These are phyloP conservation scores for Lobophora halterata DNA, from an alignment of 2,888 invertebrate species.

Conservation along the genomic window DNA sequence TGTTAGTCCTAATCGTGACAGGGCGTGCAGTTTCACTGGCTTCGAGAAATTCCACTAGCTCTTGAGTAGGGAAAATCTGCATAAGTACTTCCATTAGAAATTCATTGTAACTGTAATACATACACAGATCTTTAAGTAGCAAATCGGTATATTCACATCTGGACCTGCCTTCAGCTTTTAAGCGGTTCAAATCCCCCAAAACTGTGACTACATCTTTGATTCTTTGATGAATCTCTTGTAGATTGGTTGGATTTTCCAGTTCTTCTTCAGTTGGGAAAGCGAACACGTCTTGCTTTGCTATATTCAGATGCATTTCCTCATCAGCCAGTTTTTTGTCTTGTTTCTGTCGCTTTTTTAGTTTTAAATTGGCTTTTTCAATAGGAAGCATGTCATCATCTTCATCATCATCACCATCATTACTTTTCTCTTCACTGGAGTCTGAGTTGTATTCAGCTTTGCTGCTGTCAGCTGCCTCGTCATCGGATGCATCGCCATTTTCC, in stretches of 20 bases:
- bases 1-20: conserved; percentile 97
- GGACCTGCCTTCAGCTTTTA: conserved; percentile 85
- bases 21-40: conserved; percentile 97
- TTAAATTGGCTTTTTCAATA: conserved; percentile 91
- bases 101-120: conserved; percentile 98
- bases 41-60: conserved; percentile 96
- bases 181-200: conserved; percentile 87
- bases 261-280: conserved; percentile 89
- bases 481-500: conserved; percentile 55
- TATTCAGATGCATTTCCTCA: conserved; percentile 91
- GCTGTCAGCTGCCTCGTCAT: conserved; percentile 51
- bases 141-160: conserved; percentile 91
- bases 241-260: conserved; percentile 84
- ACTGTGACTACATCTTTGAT: conserved; percentile 92
- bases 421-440: conserved; percentile 57
- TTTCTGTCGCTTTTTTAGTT: conserved; percentile 87
- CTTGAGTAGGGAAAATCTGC: conserved; percentile 92
- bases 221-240: conserved; percentile 93
- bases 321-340: conserved; percentile 86
- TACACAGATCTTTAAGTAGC: conserved; percentile 91
- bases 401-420: conserved; percentile 56
- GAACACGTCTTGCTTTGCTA: conserved; percentile 88
- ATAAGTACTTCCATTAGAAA: conserved; percentile 96
- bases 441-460: conserved; percentile 59
- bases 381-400: conserved; percentile 88